Evolutionary conservation across 2,113 vertebrate genomes (phyloP).

Genomic region (Neogobius melanostomus): DNA sequence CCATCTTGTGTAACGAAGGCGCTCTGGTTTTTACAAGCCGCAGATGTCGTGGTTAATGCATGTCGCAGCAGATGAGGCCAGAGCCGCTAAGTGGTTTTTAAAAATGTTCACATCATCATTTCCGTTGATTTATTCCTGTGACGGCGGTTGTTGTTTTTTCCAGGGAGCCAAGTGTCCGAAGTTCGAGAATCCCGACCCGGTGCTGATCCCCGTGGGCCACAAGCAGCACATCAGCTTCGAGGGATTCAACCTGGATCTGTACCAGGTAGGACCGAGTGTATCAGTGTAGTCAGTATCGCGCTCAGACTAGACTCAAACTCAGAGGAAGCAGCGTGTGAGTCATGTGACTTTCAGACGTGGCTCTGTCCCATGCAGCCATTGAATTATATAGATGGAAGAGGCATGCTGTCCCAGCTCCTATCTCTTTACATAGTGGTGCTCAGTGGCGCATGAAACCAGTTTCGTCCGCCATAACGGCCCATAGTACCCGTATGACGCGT

Average conservation of each 20-base stretch:
- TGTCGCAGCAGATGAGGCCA: slow-evolving; percentile 37
- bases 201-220: slow-evolving; percentile 85
- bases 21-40: slow-evolving; percentile 52
- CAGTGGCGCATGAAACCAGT: no score
- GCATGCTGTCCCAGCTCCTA: no score
- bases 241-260: slow-evolving; percentile 82
- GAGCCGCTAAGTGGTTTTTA: slow-evolving; percentile 50
- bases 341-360: no score
- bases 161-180: slow-evolving; percentile 86
- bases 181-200: slow-evolving; percentile 85
- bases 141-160: not conserved
- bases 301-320: no score
- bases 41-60: slow-evolving; percentile 62
- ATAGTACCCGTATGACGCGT: no score
- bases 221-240: slow-evolving; percentile 82
- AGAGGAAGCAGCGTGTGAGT: no score
- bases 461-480: no score
- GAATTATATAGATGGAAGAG: no score
- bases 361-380: no score
- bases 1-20: slow-evolving; percentile 61
- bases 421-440: no score
- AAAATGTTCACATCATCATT: slow-evolving; percentile 39
- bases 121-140: slow-evolving; percentile 33
- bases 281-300: no score
- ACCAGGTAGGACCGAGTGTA: slow-evolving; percentile 62